Base-by-base conservation (phyloP, 1,140 invertebrate species). In the Ips nitidus region DNA sequence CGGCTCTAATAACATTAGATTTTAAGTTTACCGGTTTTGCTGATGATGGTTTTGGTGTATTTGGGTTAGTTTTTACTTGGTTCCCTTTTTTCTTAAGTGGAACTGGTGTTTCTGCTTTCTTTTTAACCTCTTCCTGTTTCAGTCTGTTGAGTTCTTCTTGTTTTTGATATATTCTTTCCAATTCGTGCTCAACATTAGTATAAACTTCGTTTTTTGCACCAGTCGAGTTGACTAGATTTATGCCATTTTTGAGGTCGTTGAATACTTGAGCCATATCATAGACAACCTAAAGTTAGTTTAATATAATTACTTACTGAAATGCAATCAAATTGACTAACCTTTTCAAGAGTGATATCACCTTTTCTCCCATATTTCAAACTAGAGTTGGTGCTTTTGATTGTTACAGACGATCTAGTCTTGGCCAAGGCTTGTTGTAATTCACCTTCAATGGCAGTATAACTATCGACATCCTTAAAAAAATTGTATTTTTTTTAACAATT, bases 171-270 rank as follows among this genome's bases (percentile, higher is more conserved):
- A 65, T 65, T n/a, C 36, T 41, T 36, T 65, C 53, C n/a, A 65
- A 41, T 56, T 65, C 52, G 1, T 7, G 2, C 41, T 65, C 52
- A 36, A 65, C 41, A 55, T 65, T 55, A 36, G 36, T 2, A 56
- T 40, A 2, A 4, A 47, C 50, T 63, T 63, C 61, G 6, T 50
- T 52, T 52, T 50, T n/a, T n/a, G 1, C 8, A 4, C 6, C 5
- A 2, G 57, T n/a, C 4, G 22, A 39, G 8, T 63, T 63, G 39
- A 63, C 36, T 41, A 63, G 40, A 4, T 45, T 38, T 38, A 63
- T 63, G 8, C 52, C 71, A 55, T 50, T 58, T 75, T 76, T 64
- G 67, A 84, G 83, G 77, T 76, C 2, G 70, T 75, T 38, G 52
- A 65, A 65, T 2, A 65, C 63, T 43, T 56, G 41, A 36, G 41